These are phyloP conservation scores for Habrosyne pyritoides DNA, from an alignment of 2,888 invertebrate species.

Conservation along the genomic window DNA sequence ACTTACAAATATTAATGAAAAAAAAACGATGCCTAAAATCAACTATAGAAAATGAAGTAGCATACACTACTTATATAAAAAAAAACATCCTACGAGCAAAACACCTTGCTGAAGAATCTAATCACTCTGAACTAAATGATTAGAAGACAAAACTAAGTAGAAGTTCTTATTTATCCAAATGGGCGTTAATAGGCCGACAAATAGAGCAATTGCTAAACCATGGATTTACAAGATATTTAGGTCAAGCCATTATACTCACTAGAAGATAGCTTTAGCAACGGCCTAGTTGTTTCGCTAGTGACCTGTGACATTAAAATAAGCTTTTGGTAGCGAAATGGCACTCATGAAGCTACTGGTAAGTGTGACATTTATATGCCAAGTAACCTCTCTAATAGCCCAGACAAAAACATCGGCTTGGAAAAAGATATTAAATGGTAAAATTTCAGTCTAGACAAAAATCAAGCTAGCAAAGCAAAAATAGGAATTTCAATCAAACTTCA, in stretches of 20 bases:
- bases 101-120: neutral
- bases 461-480: neutral
- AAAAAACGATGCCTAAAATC: too few species aligned
- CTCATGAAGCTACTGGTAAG: slow-evolving; percentile 49
- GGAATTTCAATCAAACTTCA: slow-evolving; percentile 39
- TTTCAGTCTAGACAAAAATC: neutral
- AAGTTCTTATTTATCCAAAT: slow-evolving; percentile 39
- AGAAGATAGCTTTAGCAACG: slow-evolving; percentile 28
- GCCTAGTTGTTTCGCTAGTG: slow-evolving; percentile 38
- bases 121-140: neutral
- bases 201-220: slow-evolving; percentile 43
- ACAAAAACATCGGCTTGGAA: slow-evolving; percentile 49
- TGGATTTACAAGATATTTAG: slow-evolving; percentile 52
- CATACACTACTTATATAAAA: too few species aligned
- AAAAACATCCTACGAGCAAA: neutral
- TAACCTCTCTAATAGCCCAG: slow-evolving; percentile 40
- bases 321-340: slow-evolving; percentile 47
- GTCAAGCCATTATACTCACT: slow-evolving; percentile 45
- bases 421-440: slow-evolving; percentile 6
- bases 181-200: slow-evolving; percentile 33
- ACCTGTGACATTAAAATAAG: slow-evolving; percentile 55
- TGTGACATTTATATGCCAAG: slow-evolving; percentile 36
- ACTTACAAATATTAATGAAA: too few species aligned
- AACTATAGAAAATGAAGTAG: neutral
- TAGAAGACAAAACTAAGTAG: slow-evolving; percentile 12